Percentiles rank a stretch among this genome's conserved stretches.
These are phyloP conservation scores for Sinopyrophorus schimmeli DNA, from an alignment of 2,888 invertebrate genomes.

Conservation along the genomic window DNA sequence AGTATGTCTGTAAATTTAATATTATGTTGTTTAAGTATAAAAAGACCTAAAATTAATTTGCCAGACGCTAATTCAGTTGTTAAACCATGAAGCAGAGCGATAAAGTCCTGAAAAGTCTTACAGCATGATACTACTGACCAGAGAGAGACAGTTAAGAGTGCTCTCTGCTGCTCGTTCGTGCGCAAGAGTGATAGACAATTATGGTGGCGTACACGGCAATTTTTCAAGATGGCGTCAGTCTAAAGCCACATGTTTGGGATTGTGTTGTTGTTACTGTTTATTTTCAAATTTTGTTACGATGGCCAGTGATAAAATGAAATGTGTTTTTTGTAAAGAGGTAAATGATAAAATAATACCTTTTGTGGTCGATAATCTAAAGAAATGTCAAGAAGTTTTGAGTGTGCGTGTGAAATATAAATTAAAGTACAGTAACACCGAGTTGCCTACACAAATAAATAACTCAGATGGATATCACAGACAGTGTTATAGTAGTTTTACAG, in stretches of 20 bases:
- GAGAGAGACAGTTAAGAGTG: too few species aligned
- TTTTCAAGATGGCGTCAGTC: too few species aligned
- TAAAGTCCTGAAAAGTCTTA: too few species aligned
- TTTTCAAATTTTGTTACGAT: conserved; percentile 1
- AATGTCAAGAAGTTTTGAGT: conserved; percentile 15
- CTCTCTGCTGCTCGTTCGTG: too few species aligned
- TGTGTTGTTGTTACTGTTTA: too few species aligned
- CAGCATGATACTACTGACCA: too few species aligned
- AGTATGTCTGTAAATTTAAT: conserved; percentile 11
- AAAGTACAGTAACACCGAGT: conserved; percentile 14
- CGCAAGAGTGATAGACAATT: too few species aligned
- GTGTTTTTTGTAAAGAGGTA: conserved; percentile 15
- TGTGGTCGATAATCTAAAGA: conserved; percentile 14
- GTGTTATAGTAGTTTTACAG: conserved; percentile 24
- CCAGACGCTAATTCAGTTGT: conserved; percentile 18
- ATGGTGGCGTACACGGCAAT: too few species aligned
- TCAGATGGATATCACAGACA: conserved; percentile 28
- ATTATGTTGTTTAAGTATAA: conserved; percentile 5
- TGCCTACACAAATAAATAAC: conserved; percentile 13
- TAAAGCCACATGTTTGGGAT: too few species aligned
- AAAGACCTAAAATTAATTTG: conserved; percentile 17
- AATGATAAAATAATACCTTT: conserved; percentile 22
- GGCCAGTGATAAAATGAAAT: conserved; percentile 16
- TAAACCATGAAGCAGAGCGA: conserved; percentile 1
- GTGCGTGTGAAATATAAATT: conserved; percentile 22